Evolutionary conservation across 2,113 vertebrate genomes (phyloP), one percentile per base, ranked within the genome.

Genomic region (Andinoacara biseriatus): DNA sequence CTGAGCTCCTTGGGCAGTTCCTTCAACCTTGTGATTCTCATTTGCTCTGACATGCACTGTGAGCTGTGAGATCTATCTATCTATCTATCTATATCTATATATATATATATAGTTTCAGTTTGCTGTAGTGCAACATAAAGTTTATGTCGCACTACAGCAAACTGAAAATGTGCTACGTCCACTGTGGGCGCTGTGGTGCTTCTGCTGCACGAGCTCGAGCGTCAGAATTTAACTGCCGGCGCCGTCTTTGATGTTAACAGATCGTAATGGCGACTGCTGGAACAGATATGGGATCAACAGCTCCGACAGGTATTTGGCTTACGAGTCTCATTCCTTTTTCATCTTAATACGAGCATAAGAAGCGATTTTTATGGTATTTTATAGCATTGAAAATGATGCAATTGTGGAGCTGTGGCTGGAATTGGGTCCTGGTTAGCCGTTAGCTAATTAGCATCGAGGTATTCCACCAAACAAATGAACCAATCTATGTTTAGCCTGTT

Each of bases 211-310:
- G 26, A 26, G 26, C 26, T n/a, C 5, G 60, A 82, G 58, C 74
- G 65, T 79, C 76, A 83, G 57, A 62, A 58, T 75, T 81, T 59
- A 86, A 82, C 57, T 52, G 72, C 85, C 82, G 75, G 86, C 81
- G 76, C 76, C 75, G 76, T 33, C 49, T 86, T 83, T 74, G 84
- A 92, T 83, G 87, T 79, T 87, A 93, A 88, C 78, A 86, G 82
- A 90, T 52, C 93, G 80, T 93, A 94, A 96, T 96, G 96, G 96
- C 96, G 94, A 95, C 96, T 89, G 95, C 95, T 93, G 95, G 89
- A 83, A 90, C 93, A 84, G 96, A 96, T 74, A 87, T 90, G 93
- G 96, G 94, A 92, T 93, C 93, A 52, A 89, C 92, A 84, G 91
- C 90, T 86, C 93, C 92, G 84, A 93, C 96, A 95, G 96, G 96